phyloP scores from a whole-genome alignment of 2,888 invertebrate species.

The Hirtodrosophila cameraria region DNA sequence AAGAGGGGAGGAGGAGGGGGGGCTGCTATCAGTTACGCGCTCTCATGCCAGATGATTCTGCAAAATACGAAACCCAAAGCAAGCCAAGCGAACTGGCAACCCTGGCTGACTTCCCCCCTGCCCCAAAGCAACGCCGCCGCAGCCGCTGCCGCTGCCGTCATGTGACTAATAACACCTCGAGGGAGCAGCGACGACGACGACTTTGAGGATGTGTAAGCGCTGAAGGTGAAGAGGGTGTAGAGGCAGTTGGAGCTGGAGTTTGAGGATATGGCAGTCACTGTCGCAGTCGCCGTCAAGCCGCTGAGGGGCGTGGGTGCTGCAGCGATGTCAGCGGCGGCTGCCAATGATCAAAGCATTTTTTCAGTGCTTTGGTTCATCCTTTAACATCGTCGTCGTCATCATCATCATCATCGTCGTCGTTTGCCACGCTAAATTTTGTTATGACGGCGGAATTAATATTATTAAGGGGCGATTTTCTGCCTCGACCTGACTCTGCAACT shows the following conservation, averaged over 20 bases:
- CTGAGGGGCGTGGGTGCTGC: conserved; percentile 14
- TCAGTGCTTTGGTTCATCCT: conserved; percentile 49
- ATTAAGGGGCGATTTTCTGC: conserved; percentile 73
- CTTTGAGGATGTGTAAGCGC: background rate
- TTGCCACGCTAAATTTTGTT: conserved; percentile 65
- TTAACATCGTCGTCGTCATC: conserved; percentile 7
- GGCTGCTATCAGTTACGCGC: conserved; percentile 65
- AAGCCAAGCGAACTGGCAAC: conserved; percentile 56
- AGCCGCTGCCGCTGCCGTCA: conserved; percentile 41
- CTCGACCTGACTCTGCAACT: conserved; percentile 20
- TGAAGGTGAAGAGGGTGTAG: background rate
- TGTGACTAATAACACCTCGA: conserved; percentile 82
- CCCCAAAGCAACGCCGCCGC: conserved; percentile 14
- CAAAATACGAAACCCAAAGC: conserved; percentile 48
- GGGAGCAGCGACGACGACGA: conserved; percentile 53
- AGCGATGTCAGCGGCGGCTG: conserved; percentile 40
- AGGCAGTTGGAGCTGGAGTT: background rate
- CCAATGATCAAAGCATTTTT: conserved; percentile 76
- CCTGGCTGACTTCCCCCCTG: conserved; percentile 18
- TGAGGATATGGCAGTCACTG: conserved; percentile 13
- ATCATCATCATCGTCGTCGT: background rate
- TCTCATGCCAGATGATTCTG: conserved; percentile 64
- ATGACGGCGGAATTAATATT: conserved; percentile 79
- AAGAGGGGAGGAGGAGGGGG: background rate
- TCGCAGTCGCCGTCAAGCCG: conserved; percentile 25